Evolutionary conservation across 2,797 vertebrate genomes (phyloP).

Genomic region (Manis javanica): DNA sequence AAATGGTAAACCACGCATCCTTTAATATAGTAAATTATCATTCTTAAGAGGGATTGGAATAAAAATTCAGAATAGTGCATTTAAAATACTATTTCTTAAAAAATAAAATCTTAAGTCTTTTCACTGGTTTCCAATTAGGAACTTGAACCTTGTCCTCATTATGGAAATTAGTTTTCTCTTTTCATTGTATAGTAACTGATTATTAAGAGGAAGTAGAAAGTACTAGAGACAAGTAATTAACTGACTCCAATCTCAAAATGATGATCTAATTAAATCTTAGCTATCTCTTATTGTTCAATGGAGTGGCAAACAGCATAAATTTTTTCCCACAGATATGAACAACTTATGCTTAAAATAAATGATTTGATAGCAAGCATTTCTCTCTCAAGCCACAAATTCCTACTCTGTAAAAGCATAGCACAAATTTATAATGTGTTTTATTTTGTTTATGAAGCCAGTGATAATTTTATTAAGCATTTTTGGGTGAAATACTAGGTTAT

Average conservation of each 20-base stretch:
- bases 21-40: neutral
- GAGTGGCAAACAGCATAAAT: neutral
- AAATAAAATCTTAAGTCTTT: neutral
- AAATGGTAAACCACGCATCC: neutral
- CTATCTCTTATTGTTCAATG: neutral
- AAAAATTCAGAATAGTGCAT: neutral
- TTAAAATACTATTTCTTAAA: slow-evolving; percentile 31
- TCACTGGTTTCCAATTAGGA: slow-evolving; percentile 4
- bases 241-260: neutral
- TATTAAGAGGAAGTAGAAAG: neutral
- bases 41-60: neutral
- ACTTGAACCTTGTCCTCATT: neutral
- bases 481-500: neutral
- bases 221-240: neutral
- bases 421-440: slow-evolving; percentile 35
- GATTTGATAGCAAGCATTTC: neutral
- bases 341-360: slow-evolving; percentile 36
- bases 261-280: slow-evolving; percentile 15
- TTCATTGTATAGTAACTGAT: neutral
- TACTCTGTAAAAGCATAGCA: slow-evolving; percentile 6
- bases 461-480: slow-evolving; percentile 39
- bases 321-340: neutral
- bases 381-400: slow-evolving; percentile 23
- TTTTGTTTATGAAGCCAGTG: slow-evolving; percentile 45
- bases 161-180: neutral